Base-by-base conservation (phyloP, 2,888 invertebrate species). In the Furcula furcula region DNA sequence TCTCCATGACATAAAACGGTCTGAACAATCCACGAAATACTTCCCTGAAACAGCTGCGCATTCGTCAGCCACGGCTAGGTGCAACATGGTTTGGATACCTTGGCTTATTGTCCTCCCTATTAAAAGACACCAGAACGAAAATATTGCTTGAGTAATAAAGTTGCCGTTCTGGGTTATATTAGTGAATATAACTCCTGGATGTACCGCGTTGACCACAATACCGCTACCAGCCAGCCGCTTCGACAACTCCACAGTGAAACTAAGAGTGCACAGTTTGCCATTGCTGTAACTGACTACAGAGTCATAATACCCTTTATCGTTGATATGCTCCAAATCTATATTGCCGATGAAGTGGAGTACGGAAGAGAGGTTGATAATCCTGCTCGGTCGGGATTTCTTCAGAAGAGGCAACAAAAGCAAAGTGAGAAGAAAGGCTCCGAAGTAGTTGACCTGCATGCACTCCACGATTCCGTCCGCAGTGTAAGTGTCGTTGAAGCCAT, bases 71-170 rank as follows among this genome's bases (percentile, higher is more conserved):
- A 93, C 91, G 1, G 94, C 92, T 33, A 93, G 63, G 54, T 92
- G 89, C 29, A 95, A 89, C 5, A 91, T 88, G 0, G 94, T 94
- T 60, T 94, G 94, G 0, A 93, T 93, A 0, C 95, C 95, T 65
- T 94, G 92, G 45, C 90, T 89, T 1, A 91, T 83, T 7, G 90
- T 92, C 78, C 94, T 93, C 59, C 91, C 31, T 34, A 51, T 52
- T 10, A 68, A 23, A 37, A 51, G 45, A 10, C 45, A 33, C 40
- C 44, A 37, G 3, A 28, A 13, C 29, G 22, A 15, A 23, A 55
- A 55, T 6, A 30, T 13, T 3, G 39, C 22, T 2, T 29, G 27
- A n/a, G 13, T 3, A 2, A 42, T 7, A 2, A 23, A 7, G 2
- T 34, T 25, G 7, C 20, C 18, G 4, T 35, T 12, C 0, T n/a